Base-by-base conservation (phyloP, 2,888 invertebrate genomes). In the Tetanocera ferruginea region DNA sequence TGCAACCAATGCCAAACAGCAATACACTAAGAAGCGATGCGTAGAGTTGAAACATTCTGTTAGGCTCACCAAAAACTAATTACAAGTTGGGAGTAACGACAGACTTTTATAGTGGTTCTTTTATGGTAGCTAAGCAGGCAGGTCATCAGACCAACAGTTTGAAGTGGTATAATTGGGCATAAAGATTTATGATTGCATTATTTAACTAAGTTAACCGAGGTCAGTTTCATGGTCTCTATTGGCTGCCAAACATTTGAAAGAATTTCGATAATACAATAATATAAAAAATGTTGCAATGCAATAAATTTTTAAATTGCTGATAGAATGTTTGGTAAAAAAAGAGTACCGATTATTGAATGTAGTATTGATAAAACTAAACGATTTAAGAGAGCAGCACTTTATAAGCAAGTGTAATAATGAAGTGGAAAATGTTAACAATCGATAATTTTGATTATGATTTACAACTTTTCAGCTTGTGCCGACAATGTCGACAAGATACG, bases 21-120 rank as follows among this genome's bases (percentile, higher is more conserved):
- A 51, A 11, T 1, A 75, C 9, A 14, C 25, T 23, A 8, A 66
- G 5, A 6, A 49, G 28, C 11, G 67, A 19, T 34, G 55, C 9
- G 25, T n/a, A 11, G 9, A 62, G 28, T 25, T 43, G 25, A 62
- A 34, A 17, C 66, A 75, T 75, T 66, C 52, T 64, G 51, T 52
- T n/a, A 23, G 19, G 19, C 23, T 52, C 52, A 8, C 34, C 23
- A 55, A 34, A n/a, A 1, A 75, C 66, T 67, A 67, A 67, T 19
- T 57, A 25, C 17, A 17, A 6, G 8, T 6, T 23, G 55, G 11
- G 37, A 14, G 0, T 43, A 23, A 9, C 8, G 34, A 6, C 5
- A 5, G 31, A 0, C 23, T n/a, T 75, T 75, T 75, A 67, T 67
- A 75, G 23, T 62, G 11, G 69, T n/a, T n/a, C n/a, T n/a, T n/a